Percentiles rank a stretch among this genome's conserved stretches.
Evolutionary conservation across 2,797 vertebrate species (phyloP).

Genomic region (Hyperoplus immaculatus): DNA sequence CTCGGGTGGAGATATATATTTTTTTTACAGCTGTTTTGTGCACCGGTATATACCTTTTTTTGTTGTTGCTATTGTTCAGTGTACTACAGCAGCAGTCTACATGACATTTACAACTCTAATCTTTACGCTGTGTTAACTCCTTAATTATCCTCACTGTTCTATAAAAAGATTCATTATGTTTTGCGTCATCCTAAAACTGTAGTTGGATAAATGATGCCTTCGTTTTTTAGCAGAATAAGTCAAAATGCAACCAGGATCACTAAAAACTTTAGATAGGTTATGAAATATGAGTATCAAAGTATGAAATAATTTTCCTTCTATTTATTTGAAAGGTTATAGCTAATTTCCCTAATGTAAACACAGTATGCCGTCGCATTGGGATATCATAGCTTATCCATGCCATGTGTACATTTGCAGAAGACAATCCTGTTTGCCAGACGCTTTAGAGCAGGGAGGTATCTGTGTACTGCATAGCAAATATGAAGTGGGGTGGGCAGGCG

Average conservation of each 20-base stretch:
- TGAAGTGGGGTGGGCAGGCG: neutral
- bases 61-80: constrained; percentile 40
- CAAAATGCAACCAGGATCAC: neutral
- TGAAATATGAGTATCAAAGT: neutral
- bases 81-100: constrained; percentile 4
- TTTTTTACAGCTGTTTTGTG: constrained; percentile 69
- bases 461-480: constrained; percentile 61
- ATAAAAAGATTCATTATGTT: neutral
- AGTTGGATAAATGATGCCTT: no score
- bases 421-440: constrained; percentile 63
- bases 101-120: neutral
- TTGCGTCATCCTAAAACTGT: neutral
- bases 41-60: neutral
- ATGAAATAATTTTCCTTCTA: neutral
- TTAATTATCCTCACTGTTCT: neutral
- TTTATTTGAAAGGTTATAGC: neutral
- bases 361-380: neutral
- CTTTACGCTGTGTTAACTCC: constrained; percentile 6
- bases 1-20: constrained; percentile 82
- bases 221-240: neutral
- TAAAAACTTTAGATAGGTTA: neutral
- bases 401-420: constrained; percentile 56
- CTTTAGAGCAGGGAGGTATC: constrained; percentile 52
- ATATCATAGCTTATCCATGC: constrained; percentile 30
- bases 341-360: constrained; percentile 8